Base-by-base conservation (phyloP, 2,797 vertebrate species). In the Myotis findleyi region DNA sequence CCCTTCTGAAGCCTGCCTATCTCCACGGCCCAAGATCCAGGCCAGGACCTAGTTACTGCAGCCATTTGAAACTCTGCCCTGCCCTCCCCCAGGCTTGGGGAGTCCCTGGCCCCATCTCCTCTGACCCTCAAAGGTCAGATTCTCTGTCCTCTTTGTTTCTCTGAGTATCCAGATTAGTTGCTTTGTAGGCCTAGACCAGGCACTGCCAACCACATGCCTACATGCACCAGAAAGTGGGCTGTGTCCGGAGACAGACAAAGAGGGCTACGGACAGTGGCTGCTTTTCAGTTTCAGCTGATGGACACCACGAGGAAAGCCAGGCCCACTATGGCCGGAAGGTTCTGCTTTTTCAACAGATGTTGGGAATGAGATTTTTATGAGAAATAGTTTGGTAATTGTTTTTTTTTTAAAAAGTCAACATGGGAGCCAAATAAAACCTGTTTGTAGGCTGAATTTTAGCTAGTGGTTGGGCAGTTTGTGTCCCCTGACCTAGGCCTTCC, bases 211-310 rank as follows among this genome's bases (percentile, higher is more conserved):
- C 38, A n/a, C 33, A 1, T 0, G 21, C 20, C 33, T 7, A 2
- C 13, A 16, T 0, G 13, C 10, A 2, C 20, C 16, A 30, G 7
- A 16, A 69, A 23, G 21, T 30, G 18, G 49, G 33, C 71, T 21
- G 1, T 23, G 69, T 57, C 41, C 53, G 53, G 12, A 49, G 7
- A 64, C 25, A 6, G 59, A 23, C 49, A 30, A 17, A 7, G n/a
- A 20, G 6, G 21, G 1, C n/a, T 2, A 44, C 51, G 14, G 38
- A 33, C 9, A 1, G 9, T 2, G 11, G 11, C 49, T 13, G 0
- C 62, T 72, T 59, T 57, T 83, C 13, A 7, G 16, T 33, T 66
- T 71, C 27, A 1, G 8, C 11, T 57, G 55, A 68, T 11, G n/a
- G 55, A 81, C 27, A 36, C 18, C 1, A 0, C 2, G 41, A 76